Percentiles rank a stretch among this genome's conserved stretches.
Conservation (phyloP, 2,888 invertebrate species). For the Apoderus coryli region DNA sequence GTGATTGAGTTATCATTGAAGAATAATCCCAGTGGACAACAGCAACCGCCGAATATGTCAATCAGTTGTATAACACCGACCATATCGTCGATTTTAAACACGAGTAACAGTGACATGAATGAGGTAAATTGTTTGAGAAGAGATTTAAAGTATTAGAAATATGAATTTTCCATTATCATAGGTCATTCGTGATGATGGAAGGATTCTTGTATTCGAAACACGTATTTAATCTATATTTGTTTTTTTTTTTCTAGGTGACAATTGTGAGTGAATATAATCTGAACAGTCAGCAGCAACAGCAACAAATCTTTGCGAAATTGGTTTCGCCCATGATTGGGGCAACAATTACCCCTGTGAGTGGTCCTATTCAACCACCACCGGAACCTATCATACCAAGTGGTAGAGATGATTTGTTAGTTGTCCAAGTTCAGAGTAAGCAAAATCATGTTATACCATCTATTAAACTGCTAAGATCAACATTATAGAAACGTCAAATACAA, state of each 20-base stretch:
- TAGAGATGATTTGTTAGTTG: slow-evolving; percentile 47
- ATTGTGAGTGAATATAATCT: slow-evolving; percentile 39
- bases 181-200: no score
- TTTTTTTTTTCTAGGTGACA: no score
- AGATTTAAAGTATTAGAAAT: no score
- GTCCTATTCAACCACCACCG: slow-evolving; percentile 26
- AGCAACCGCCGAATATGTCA: slow-evolving; percentile 20
- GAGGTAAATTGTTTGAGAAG: no score
- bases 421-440: slow-evolving; percentile 35
- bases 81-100: slow-evolving; percentile 43
- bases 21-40: slow-evolving; percentile 44
- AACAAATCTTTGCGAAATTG: slow-evolving; percentile 28
- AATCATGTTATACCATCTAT: no score
- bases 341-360: slow-evolving; percentile 50
- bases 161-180: no score
- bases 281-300: slow-evolving; percentile 21
- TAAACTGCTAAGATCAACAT: no score
- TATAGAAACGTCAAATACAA: no score
- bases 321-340: slow-evolving; percentile 46
- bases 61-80: slow-evolving; percentile 38
- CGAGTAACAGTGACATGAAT: slow-evolving; percentile 40
- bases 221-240: no score
- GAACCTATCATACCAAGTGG: slow-evolving; percentile 17
- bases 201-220: no score
- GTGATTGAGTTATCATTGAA: slow-evolving; percentile 70